Conservation (phyloP, 2,888 invertebrate genomes). For the Limnephilus rhombicus region DNA sequence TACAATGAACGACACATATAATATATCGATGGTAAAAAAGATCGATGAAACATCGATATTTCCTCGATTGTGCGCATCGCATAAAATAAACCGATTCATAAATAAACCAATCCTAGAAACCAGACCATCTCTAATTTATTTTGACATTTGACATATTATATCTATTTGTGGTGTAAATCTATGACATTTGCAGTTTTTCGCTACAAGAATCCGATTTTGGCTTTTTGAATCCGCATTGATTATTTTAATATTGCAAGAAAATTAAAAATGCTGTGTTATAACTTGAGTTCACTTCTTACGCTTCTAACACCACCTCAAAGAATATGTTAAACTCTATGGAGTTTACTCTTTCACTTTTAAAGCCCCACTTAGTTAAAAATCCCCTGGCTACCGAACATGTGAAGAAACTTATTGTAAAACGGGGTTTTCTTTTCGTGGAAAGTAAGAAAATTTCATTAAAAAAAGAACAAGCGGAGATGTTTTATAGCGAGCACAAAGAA, state of each 20-base stretch:
- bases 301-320: neutral
- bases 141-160: neutral
- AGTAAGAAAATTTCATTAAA: slow-evolving; percentile 82
- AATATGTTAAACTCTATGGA: slow-evolving; percentile 70
- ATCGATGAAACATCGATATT: too few species aligned
- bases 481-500: slow-evolving; percentile 89
- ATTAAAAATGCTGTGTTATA: neutral
- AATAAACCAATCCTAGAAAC: too few species aligned
- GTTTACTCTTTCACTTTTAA: slow-evolving; percentile 91
- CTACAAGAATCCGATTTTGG: neutral
- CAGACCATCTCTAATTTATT: neutral
- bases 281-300: neutral
- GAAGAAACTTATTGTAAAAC: slow-evolving; percentile 80
- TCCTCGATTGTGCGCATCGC: too few species aligned
- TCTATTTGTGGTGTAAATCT: too few species aligned
- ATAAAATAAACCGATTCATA: too few species aligned
- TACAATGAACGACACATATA: too few species aligned
- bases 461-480: slow-evolving; percentile 81
- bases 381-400: slow-evolving; percentile 85
- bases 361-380: slow-evolving; percentile 90
- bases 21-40: too few species aligned
- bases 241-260: neutral
- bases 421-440: slow-evolving; percentile 85
- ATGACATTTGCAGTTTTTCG: neutral
- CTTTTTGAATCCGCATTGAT: neutral